Conservation (phyloP, 2,797 vertebrate genomes). For the Sebastes hubbsi region DNA sequence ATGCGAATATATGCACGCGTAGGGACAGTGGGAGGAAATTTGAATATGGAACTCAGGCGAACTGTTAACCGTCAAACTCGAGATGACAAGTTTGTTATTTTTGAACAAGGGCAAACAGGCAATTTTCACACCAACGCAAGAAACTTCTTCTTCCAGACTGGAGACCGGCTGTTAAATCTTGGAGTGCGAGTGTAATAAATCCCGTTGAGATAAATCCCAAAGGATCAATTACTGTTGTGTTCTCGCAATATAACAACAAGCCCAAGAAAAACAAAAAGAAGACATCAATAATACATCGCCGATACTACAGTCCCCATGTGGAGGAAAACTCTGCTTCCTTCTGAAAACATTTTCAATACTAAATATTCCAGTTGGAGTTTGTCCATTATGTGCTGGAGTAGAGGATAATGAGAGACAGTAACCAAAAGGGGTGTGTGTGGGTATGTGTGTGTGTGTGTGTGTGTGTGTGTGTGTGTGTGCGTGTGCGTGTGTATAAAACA, state of each 20-base stretch:
- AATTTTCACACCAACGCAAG: conserved; percentile 50
- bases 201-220: conserved; percentile 44
- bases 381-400: conserved; percentile 57
- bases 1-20: conserved; percentile 42
- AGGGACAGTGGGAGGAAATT: conserved; percentile 35
- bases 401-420: conserved; percentile 54
- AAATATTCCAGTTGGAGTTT: conserved; percentile 55
- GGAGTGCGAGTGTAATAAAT: conserved; percentile 55
- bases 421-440: conserved; percentile 13
- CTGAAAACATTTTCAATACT: conserved; percentile 52
- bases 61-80: conserved; percentile 57
- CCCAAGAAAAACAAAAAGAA: conserved; percentile 57
- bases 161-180: conserved; percentile 52
- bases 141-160: conserved; percentile 42
- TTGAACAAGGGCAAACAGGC: conserved; percentile 56
- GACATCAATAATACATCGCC: conserved; percentile 63
- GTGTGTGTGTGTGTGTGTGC: neutral
- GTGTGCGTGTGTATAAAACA: conserved; percentile 30
- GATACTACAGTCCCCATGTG: conserved; percentile 5
- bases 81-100: conserved; percentile 63
- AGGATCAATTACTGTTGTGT: conserved; percentile 68
- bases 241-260: conserved; percentile 57
- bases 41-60: conserved; percentile 48
- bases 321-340: conserved; percentile 22
- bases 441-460: neutral